Evolutionary conservation across 2,113 vertebrate genomes (phyloP).

Genomic region (Columba livia): DNA sequence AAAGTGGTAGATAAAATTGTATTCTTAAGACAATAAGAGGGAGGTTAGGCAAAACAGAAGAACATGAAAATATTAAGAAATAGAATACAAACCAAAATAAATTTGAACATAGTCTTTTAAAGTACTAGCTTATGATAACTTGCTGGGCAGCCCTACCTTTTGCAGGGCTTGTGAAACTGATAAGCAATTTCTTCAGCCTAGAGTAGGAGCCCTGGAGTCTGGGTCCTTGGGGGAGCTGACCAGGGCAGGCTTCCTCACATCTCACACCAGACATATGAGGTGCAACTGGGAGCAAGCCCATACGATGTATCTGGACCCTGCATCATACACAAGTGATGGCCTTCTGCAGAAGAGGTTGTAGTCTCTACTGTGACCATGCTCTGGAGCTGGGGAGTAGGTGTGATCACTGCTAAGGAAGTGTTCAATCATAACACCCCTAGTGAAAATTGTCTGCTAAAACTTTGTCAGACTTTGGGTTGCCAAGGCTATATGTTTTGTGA

Average conservation of each 20-base stretch:
- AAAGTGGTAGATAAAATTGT: not conserved
- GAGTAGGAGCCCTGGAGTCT: not conserved
- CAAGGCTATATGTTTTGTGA: not conserved
- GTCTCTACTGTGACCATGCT: not conserved
- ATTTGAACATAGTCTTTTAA: not conserved
- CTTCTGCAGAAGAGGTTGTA: not conserved
- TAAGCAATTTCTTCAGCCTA: not conserved
- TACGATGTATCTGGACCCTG: not conserved
- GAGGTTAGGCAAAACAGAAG: not conserved
- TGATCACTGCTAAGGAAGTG: not conserved
- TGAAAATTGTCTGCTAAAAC: not conserved
- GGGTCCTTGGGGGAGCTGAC: rapidly evolving
- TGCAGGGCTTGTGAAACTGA: not conserved
- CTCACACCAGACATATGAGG: not conserved
- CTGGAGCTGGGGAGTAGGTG: not conserved
- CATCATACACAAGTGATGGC: not conserved
- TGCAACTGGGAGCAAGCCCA: not conserved
- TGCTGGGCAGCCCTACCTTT: not conserved
- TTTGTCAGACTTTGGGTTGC: not conserved
- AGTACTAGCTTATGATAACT: not conserved
- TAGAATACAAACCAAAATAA: not conserved
- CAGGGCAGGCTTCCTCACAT: rapidly evolving
- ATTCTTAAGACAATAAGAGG: not conserved
- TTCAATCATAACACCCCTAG: not conserved
- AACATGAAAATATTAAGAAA: not conserved